Evolutionary conservation across 1,140 invertebrate species (phyloP).

Genomic region (Melanaphis sacchari): DNA sequence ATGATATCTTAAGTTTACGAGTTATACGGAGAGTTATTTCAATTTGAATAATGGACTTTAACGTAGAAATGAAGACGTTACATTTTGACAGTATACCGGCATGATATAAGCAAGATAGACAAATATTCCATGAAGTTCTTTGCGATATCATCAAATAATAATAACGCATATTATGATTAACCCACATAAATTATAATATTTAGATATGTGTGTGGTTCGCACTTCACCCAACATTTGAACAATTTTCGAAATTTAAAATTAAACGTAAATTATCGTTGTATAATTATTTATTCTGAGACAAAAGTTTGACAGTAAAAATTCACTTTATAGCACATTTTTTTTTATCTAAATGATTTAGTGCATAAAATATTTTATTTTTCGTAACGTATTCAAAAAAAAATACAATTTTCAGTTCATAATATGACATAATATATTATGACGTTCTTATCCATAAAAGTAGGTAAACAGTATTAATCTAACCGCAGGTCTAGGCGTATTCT

Average conservation of each 20-base stretch:
- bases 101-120: neutral
- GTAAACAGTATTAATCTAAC: neutral
- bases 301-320: neutral
- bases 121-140: neutral
- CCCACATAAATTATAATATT: neutral
- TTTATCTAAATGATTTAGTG: no score
- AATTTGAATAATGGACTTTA: neutral
- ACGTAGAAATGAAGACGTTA: neutral
- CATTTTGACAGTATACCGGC: neutral
- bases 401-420: neutral
- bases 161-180: neutral
- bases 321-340: neutral
- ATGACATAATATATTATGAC: no score
- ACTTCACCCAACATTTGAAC: neutral
- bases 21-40: neutral
- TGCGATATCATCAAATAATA: neutral
- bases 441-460: neutral
- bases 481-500: neutral
- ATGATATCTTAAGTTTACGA: neutral
- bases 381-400: neutral
- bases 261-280: neutral
- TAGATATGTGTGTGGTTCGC: neutral
- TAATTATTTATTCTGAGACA: neutral
- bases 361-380: no score
- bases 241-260: neutral